phyloP scores from a whole-genome alignment of 1,140 invertebrate genomes.

The Habropoda laboriosa region DNA sequence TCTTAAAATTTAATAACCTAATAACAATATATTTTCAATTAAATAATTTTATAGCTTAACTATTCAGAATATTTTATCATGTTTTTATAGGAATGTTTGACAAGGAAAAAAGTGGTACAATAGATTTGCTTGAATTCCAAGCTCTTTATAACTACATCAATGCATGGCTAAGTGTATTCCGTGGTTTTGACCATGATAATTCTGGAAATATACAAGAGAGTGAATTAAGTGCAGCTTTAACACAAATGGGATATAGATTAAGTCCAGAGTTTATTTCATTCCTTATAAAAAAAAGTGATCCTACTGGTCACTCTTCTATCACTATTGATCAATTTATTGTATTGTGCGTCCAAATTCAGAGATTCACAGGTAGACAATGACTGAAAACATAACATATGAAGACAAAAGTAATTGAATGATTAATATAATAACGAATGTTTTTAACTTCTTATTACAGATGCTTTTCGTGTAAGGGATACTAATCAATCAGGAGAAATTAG shows the following conservation, averaged over 20 bases:
- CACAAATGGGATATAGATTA: slow-evolving; percentile 94
- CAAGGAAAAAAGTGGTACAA: slow-evolving; percentile 91
- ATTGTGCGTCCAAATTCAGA: slow-evolving; percentile 92
- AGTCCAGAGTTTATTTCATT: slow-evolving; percentile 89
- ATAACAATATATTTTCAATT: too few relatives aligned
- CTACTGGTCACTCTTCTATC: slow-evolving; percentile 84
- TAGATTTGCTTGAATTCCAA: slow-evolving; percentile 93
- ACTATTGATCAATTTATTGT: slow-evolving; percentile 95
- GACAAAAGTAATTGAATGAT: slow-evolving; percentile 24
- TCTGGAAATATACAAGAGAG: slow-evolving; percentile 91
- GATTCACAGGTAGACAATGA: slow-evolving; percentile 85
- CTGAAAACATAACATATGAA: too few relatives aligned
- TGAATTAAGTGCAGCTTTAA: slow-evolving; percentile 89
- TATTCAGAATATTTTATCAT: background rate
- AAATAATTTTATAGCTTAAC: slow-evolving; percentile 18
- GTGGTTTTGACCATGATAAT: slow-evolving; percentile 90
- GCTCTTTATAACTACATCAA: slow-evolving; percentile 94
- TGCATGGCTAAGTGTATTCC: slow-evolving; percentile 92
- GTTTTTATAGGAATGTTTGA: slow-evolving; percentile 91
- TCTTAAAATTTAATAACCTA: slow-evolving; percentile 21
- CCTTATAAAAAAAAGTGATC: slow-evolving; percentile 87
- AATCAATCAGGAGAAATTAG: slow-evolving; percentile 89
- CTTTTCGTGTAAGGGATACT: slow-evolving; percentile 88
- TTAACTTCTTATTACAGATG: slow-evolving; percentile 83
- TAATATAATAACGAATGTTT: too few relatives aligned